These are phyloP conservation scores for Benitochromis conjunctus DNA, from an alignment of 2,113 vertebrate genomes.

Conservation along the genomic window DNA sequence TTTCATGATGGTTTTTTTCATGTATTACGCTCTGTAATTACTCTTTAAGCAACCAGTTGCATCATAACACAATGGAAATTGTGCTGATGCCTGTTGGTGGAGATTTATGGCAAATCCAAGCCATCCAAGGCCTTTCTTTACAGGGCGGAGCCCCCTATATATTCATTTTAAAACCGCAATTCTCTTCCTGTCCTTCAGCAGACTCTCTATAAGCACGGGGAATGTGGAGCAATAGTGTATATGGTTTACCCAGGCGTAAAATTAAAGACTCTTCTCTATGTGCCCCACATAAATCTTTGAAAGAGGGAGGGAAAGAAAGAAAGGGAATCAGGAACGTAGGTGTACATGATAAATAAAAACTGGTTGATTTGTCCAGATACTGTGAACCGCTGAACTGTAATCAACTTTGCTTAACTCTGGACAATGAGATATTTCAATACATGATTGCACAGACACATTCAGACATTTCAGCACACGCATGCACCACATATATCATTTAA, in stretches of 20 bases:
- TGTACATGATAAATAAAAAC: slow-evolving; percentile 34
- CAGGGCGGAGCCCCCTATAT: slow-evolving; percentile 29
- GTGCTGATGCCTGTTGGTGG: slow-evolving; percentile 5
- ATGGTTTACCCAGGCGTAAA: slow-evolving; percentile 66
- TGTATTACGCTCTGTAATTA: slow-evolving; percentile 56
- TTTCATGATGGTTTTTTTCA: slow-evolving; percentile 31
- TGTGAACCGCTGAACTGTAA: slow-evolving; percentile 32
- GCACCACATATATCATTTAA: not conserved
- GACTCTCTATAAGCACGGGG: slow-evolving; percentile 49
- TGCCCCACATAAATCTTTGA: slow-evolving; percentile 59
- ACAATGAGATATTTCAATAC: slow-evolving; percentile 32
- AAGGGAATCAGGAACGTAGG: not conserved
- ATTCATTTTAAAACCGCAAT: slow-evolving; percentile 41
- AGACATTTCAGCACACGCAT: not conserved
- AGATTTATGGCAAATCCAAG: slow-evolving; percentile 36
- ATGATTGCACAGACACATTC: not conserved
- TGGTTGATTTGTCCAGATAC: slow-evolving; percentile 31
- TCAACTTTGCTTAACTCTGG: slow-evolving; percentile 8
- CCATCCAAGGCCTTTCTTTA: not conserved
- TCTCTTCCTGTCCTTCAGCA: slow-evolving; percentile 20
- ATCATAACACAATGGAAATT: slow-evolving; percentile 12
- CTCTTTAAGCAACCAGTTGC: slow-evolving; percentile 16
- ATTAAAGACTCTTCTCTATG: slow-evolving; percentile 64
- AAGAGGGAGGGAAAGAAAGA: not conserved
- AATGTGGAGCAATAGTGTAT: slow-evolving; percentile 56